phyloP scores from a whole-genome alignment of 1,140 invertebrate genomes.

The Eriocheir sinensis region DNA sequence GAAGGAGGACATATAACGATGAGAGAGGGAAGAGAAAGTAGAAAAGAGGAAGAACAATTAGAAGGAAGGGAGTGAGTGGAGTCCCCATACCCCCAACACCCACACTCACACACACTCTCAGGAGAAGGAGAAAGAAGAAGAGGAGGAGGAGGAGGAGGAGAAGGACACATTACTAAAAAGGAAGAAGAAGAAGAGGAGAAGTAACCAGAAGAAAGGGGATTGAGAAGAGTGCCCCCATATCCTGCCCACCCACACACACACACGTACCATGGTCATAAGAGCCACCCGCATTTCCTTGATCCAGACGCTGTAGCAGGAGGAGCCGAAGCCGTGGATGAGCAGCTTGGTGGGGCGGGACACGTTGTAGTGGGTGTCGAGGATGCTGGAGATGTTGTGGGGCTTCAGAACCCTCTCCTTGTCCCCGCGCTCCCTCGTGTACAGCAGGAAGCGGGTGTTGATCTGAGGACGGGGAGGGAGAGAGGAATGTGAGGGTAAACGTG shows the following conservation, averaged over 20 bases:
- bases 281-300: slow-evolving; percentile 95
- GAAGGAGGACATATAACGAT: not conserved
- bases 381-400: slow-evolving; percentile 81
- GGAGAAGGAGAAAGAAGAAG: not conserved
- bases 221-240: not conserved
- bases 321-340: slow-evolving; percentile 97
- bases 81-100: too few species aligned
- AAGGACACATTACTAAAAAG: too few species aligned
- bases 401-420: slow-evolving; percentile 80
- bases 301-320: slow-evolving; percentile 94
- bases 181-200: slow-evolving; percentile 70
- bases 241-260: not conserved
- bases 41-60: too few species aligned
- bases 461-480: slow-evolving; percentile 44
- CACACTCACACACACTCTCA: too few species aligned
- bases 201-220: slow-evolving; percentile 39
- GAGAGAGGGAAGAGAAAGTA: slow-evolving; percentile 75
- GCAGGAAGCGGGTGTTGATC: slow-evolving; percentile 87
- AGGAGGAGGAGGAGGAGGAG: slow-evolving; percentile 79
- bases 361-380: slow-evolving; percentile 88
- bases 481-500: not conserved
- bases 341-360: slow-evolving; percentile 90
- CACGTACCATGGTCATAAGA: slow-evolving; percentile 84
- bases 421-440: slow-evolving; percentile 82
- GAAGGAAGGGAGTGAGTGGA: too few species aligned